Percentiles rank a stretch among this genome's conserved stretches.
Conservation (phyloP, 2,888 invertebrate species). For the Hyles lineata region DNA sequence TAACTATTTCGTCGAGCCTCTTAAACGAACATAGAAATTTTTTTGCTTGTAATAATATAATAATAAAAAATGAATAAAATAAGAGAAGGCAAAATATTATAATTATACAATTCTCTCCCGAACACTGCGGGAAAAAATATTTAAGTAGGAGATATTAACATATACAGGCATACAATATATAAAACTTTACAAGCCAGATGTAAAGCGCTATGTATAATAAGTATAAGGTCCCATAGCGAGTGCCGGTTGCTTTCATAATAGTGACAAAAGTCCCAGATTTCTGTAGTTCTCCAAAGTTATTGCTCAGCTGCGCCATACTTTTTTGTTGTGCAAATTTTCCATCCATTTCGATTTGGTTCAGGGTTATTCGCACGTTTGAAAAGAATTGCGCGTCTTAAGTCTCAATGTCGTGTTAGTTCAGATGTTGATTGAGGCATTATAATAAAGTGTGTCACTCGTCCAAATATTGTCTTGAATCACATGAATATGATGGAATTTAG, state of each 20-base stretch:
- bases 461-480: neutral
- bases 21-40: too few relatives aligned
- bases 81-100: too few relatives aligned
- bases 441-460: slow-evolving; percentile 53
- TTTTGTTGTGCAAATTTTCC: slow-evolving; percentile 45
- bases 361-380: slow-evolving; percentile 57
- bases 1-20: too few relatives aligned
- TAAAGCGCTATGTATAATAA: too few relatives aligned
- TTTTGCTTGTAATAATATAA: too few relatives aligned
- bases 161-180: too few relatives aligned
- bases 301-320: slow-evolving; percentile 8
- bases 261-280: neutral
- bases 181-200: too few relatives aligned
- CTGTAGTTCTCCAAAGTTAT: neutral
- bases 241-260: neutral
- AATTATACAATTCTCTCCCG: too few relatives aligned
- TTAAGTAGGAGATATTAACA: too few relatives aligned
- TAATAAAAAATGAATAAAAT: too few relatives aligned
- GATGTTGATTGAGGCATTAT: slow-evolving; percentile 63
- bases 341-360: slow-evolving; percentile 56
- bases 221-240: neutral
- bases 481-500: neutral
- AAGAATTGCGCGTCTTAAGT: slow-evolving; percentile 39
- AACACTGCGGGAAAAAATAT: too few relatives aligned
- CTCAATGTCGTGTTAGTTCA: slow-evolving; percentile 59